phyloP scores from a whole-genome alignment of 2,888 invertebrate species.

The Nineta flava region DNA sequence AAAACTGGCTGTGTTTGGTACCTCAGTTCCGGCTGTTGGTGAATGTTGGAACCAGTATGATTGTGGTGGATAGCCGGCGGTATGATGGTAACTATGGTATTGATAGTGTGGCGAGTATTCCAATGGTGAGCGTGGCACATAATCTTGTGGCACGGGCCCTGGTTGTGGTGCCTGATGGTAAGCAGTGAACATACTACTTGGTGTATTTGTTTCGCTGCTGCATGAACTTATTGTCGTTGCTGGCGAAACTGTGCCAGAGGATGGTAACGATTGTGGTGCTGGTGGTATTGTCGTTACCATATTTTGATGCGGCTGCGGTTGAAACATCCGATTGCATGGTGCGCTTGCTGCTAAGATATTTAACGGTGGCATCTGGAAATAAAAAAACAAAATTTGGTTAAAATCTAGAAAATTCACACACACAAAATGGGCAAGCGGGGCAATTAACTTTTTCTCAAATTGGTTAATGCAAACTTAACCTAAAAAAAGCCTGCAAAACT shows the following conservation, averaged over 20 bases:
- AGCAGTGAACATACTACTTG: background rate
- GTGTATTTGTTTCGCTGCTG: conserved; percentile 18
- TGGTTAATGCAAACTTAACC: no score
- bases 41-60: conserved; percentile 26
- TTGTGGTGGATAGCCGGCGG: conserved; percentile 12
- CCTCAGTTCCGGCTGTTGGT: conserved; percentile 24
- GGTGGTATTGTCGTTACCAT: conserved; percentile 11
- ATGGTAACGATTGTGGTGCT: conserved; percentile 17
- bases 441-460: background rate
- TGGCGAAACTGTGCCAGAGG: conserved; percentile 18
- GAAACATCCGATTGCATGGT: conserved; percentile 13
- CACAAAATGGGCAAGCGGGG: background rate
- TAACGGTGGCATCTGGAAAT: conserved; percentile 24
- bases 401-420: background rate
- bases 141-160: conserved; percentile 21
- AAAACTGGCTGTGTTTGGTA: conserved; percentile 29
- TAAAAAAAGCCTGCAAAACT: no score
- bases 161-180: conserved; percentile 18
- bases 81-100: background rate
- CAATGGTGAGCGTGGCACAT: conserved; percentile 20
- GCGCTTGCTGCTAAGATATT: conserved; percentile 23
- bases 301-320: conserved; percentile 7
- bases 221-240: conserved; percentile 22
- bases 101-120: conserved; percentile 26
- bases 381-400: conserved; percentile 7